phyloP scores from a whole-genome alignment of 2,113 vertebrate species.

The Caranx melampygus region DNA sequence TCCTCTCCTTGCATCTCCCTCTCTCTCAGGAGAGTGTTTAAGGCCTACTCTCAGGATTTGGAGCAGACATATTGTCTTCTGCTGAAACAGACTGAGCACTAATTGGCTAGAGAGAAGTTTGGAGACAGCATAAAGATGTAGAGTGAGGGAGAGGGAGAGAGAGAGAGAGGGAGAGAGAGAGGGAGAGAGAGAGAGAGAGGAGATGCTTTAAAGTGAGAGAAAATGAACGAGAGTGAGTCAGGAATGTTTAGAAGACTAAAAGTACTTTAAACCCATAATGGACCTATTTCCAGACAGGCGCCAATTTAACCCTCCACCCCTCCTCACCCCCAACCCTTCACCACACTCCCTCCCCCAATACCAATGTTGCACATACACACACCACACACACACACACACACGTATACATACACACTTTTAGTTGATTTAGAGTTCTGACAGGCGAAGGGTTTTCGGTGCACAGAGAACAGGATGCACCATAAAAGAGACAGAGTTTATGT shows the following conservation, averaged over 20 bases:
- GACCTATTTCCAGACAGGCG: slow-evolving; percentile 79
- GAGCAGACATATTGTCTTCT: slow-evolving; percentile 79
- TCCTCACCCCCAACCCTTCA: background rate
- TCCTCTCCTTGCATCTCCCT: background rate
- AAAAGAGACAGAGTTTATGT: too few relatives aligned
- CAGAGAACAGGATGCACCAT: background rate
- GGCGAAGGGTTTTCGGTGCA: slow-evolving; percentile 23
- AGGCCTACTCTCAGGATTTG: slow-evolving; percentile 70
- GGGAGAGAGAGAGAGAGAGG: slow-evolving; percentile 19
- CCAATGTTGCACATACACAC: slow-evolving; percentile 4
- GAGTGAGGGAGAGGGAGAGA: background rate
- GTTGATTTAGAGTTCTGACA: slow-evolving; percentile 29
- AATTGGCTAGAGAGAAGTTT: slow-evolving; percentile 79
- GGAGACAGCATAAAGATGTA: slow-evolving; percentile 59
- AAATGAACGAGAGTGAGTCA: slow-evolving; percentile 54
- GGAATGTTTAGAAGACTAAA: slow-evolving; percentile 73
- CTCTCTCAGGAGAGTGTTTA: slow-evolving; percentile 73
- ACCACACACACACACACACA: slow-evolving; percentile 21
- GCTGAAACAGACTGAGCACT: slow-evolving; percentile 71
- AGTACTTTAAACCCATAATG: slow-evolving; percentile 81
- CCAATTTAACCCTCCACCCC: slow-evolving; percentile 61
- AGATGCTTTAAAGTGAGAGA: slow-evolving; percentile 54
- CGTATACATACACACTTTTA: slow-evolving; percentile 27
- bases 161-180: slow-evolving; percentile 3
- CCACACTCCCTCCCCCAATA: background rate